phyloP scores from a whole-genome alignment of 2,888 invertebrate genomes.

The Panzeria rudis region DNA sequence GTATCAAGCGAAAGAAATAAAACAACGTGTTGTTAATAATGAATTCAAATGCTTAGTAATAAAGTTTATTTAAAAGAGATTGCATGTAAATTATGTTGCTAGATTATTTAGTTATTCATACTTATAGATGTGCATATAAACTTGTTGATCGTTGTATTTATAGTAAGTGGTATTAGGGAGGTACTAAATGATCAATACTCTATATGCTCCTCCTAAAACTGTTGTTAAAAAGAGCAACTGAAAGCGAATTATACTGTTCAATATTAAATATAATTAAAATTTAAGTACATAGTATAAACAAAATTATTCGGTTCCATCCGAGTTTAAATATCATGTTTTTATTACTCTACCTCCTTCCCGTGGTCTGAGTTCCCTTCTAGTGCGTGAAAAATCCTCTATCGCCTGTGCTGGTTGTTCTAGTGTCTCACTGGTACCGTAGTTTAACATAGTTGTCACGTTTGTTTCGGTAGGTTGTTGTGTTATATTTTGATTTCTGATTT shows the following conservation, averaged over 20 bases:
- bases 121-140: no score
- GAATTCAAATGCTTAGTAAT: no score
- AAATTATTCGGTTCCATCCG: background rate
- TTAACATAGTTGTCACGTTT: background rate
- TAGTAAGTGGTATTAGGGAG: no score
- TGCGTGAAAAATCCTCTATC: slow-evolving; percentile 13
- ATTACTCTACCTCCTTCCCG: slow-evolving; percentile 39
- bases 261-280: background rate
- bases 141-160: no score
- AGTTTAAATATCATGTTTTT: slow-evolving; percentile 8
- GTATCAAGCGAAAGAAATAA: no score
- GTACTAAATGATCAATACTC: no score
- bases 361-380: slow-evolving; percentile 30
- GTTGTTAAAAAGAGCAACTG: no score
- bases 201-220: background rate
- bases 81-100: no score
- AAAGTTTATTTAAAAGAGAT: no score
- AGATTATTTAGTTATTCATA: no score
- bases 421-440: background rate
- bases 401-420: background rate
- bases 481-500: slow-evolving; percentile 16
- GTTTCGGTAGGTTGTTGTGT: slow-evolving; percentile 27
- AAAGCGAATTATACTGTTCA: no score
- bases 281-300: background rate
- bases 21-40: no score